phyloP scores from a whole-genome alignment of 1,140 invertebrate genomes.

The Oppia nitens region DNA sequence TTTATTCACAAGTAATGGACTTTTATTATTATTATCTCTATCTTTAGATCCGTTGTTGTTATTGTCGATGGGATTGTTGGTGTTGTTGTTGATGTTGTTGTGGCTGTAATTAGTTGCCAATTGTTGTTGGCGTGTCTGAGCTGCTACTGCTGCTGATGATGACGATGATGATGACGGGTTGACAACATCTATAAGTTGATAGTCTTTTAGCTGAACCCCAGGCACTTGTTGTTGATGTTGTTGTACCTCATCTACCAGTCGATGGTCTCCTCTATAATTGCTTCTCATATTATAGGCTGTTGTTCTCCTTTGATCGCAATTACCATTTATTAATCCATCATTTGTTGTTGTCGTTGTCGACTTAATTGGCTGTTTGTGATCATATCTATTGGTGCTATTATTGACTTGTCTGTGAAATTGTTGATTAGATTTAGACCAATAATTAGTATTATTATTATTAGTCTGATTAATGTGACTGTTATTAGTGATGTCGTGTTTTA shows the following conservation, averaged over 20 bases:
- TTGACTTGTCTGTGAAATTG: not conserved
- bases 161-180: not conserved
- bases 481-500: not conserved
- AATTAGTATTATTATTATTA: not conserved
- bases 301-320: too few species aligned
- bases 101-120: not conserved
- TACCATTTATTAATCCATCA: too few species aligned
- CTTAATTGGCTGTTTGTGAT: too few species aligned
- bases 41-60: not conserved
- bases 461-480: too few species aligned
- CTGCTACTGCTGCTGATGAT: slow-evolving; percentile 2
- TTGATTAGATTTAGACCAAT: not conserved
- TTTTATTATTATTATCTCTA: not conserved
- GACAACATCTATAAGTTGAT: too few species aligned
- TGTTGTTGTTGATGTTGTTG: not conserved
- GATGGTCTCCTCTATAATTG: too few species aligned
- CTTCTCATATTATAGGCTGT: too few species aligned
- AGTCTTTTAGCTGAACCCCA: too few species aligned
- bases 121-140: not conserved
- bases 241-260: too few species aligned
- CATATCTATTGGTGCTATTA: not conserved
- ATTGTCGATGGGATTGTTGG: not conserved
- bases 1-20: too few species aligned
- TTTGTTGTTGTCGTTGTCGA: too few species aligned
- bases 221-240: too few species aligned